These are phyloP conservation scores for Drosophila gaucha DNA, from an alignment of 2,888 invertebrate genomes.

Conservation along the genomic window DNA sequence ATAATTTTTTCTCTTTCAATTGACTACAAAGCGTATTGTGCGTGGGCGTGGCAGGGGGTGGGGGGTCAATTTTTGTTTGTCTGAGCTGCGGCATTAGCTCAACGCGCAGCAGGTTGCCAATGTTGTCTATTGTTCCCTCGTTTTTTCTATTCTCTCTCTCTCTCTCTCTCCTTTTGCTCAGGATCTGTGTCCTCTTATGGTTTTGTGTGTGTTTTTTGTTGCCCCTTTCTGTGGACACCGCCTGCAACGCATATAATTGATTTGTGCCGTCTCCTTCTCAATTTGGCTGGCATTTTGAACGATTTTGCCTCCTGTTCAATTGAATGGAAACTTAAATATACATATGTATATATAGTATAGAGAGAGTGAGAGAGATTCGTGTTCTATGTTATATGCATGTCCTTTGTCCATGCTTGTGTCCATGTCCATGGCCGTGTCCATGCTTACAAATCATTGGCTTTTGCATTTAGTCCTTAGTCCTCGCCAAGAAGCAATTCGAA, in stretches of 20 bases:
- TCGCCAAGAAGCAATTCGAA: slow-evolving; percentile 57
- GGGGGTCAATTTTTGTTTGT: slow-evolving; percentile 60
- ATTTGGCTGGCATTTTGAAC: slow-evolving; percentile 60
- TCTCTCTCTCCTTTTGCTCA: background rate
- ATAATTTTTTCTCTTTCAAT: slow-evolving; percentile 39
- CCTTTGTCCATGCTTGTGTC: slow-evolving; percentile 22
- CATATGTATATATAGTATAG: slow-evolving; percentile 48
- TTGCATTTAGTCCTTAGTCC: slow-evolving; percentile 65
- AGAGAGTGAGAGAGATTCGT: too few relatives aligned
- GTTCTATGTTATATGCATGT: background rate
- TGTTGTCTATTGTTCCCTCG: slow-evolving; percentile 66
- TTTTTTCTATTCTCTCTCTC: background rate
- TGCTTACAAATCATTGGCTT: slow-evolving; percentile 71
- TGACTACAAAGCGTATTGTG: slow-evolving; percentile 56
- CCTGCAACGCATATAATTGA: slow-evolving; percentile 59
- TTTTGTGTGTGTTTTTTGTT: slow-evolving; percentile 16
- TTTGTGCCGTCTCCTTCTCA: slow-evolving; percentile 60
- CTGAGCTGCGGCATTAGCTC: slow-evolving; percentile 72
- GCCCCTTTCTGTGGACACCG: background rate
- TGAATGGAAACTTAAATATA: slow-evolving; percentile 72
- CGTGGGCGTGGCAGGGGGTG: slow-evolving; percentile 2
- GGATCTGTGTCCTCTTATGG: slow-evolving; percentile 17
- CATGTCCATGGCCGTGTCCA: slow-evolving; percentile 45
- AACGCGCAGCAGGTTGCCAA: slow-evolving; percentile 73
- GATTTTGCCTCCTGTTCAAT: slow-evolving; percentile 61